Conservation (phyloP, 2,888 invertebrate species). For the Nymphalis urticae region DNA sequence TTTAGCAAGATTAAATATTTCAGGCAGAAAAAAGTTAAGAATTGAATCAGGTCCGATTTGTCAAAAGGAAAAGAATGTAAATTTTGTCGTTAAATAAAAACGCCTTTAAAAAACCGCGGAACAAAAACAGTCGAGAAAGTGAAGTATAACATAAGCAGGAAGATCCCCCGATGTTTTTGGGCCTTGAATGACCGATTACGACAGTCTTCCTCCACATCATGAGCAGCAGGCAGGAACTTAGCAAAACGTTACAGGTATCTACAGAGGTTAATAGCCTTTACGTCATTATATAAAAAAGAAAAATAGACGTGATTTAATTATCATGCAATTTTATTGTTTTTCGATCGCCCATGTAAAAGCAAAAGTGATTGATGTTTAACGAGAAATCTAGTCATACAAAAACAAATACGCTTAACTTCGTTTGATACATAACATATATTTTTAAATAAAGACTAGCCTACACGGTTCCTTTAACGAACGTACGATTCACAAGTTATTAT, state of each 20-base stretch:
- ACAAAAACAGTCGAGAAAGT: not conserved
- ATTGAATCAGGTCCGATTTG: too few species aligned
- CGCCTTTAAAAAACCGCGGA: not conserved
- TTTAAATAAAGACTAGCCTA: too few species aligned
- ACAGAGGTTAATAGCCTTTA: slow-evolving; percentile 32
- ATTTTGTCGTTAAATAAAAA: not conserved
- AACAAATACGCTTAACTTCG: too few species aligned
- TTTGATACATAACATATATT: too few species aligned
- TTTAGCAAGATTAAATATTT: too few species aligned
- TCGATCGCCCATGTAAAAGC: too few species aligned
- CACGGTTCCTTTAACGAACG: too few species aligned
- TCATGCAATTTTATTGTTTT: not conserved
- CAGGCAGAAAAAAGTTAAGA: too few species aligned
- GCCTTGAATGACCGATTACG: slow-evolving; percentile 26
- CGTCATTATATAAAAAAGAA: not conserved
- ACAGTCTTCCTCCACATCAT: slow-evolving; percentile 24
- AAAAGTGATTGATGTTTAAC: too few species aligned
- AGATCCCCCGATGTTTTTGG: not conserved
- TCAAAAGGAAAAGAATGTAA: too few species aligned
- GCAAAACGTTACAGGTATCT: slow-evolving; percentile 24
- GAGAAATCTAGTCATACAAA: too few species aligned
- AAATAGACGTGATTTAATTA: not conserved
- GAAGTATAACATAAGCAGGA: slow-evolving; percentile 2
- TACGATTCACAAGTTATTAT: not conserved
- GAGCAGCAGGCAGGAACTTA: slow-evolving; percentile 6